Conservation (phyloP, 2,113 vertebrate species). For the Lasiurus cinereus region DNA sequence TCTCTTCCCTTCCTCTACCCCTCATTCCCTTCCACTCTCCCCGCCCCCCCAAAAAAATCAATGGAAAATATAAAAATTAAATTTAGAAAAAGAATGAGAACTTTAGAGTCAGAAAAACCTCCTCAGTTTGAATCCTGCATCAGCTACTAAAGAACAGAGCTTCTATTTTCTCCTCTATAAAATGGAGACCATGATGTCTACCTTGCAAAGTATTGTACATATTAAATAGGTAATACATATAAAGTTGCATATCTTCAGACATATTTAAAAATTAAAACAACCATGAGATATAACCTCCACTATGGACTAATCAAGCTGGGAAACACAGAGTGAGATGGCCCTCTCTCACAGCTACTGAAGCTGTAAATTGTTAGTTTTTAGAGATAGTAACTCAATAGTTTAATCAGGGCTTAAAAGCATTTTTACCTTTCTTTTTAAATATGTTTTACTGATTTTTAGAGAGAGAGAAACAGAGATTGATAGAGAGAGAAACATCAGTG, state of each 20-base stretch:
- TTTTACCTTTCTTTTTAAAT: not conserved
- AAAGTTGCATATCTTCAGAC: not conserved
- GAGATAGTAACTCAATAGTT: not conserved
- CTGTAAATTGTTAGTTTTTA: not conserved
- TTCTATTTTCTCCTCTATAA: slow-evolving; percentile 36
- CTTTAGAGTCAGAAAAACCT: not conserved
- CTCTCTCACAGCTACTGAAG: not conserved
- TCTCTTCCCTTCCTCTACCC: too few species aligned
- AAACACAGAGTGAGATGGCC: not conserved
- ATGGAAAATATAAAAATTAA: too few species aligned
- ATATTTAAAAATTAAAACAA: not conserved
- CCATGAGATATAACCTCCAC: not conserved
- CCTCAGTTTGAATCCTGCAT: not conserved
- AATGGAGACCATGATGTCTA: not conserved
- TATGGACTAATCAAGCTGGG: not conserved
- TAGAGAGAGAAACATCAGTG: too few species aligned
- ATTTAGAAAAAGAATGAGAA: not conserved
- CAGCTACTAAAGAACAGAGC: not conserved
- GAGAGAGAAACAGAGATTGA: too few species aligned
- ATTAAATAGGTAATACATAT: not conserved
- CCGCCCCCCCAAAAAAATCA: too few species aligned
- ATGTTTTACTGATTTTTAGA: too few species aligned
- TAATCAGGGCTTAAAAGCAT: not conserved
- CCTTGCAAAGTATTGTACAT: not conserved
- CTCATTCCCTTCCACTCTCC: too few species aligned